Conservation (phyloP, 2,888 invertebrate species). For the Strigamia crassipes region DNA sequence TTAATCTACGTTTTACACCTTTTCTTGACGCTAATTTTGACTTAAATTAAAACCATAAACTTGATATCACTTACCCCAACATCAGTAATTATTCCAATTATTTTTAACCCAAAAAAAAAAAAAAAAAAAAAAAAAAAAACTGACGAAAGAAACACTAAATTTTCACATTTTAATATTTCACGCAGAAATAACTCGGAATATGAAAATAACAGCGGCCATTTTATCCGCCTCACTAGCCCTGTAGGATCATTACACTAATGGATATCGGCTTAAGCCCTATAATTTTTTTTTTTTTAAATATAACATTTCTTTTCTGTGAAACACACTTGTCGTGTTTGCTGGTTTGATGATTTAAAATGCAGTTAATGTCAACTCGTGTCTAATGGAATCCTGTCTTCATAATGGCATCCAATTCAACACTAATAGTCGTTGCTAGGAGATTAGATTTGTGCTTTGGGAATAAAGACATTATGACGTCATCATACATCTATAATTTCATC, state of each 20-base stretch:
- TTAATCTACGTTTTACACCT: too few species aligned
- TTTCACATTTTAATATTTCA: background rate
- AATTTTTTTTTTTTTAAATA: background rate
- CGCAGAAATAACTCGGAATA: background rate
- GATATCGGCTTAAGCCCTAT: background rate
- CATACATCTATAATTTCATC: constrained; percentile 13
- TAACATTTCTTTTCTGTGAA: background rate
- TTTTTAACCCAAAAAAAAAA: background rate
- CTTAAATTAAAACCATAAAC: too few species aligned
- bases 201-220: background rate
- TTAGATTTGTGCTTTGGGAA: constrained; percentile 32
- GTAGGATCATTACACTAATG: constrained; percentile 8
- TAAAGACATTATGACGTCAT: constrained; percentile 35
- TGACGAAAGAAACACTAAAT: background rate
- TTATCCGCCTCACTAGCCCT: background rate
- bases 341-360: constrained; percentile 28
- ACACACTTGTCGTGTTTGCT: constrained; percentile 12
- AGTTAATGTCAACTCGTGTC: constrained; percentile 31
- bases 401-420: constrained; percentile 34
- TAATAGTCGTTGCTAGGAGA: constrained; percentile 28
- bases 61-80: background rate
- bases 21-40: too few species aligned
- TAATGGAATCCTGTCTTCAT: constrained; percentile 35
- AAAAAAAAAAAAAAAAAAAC: background rate
- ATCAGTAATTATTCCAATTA: background rate